phyloP scores from a whole-genome alignment of 2,113 vertebrate genomes.

The Ia io region DNA sequence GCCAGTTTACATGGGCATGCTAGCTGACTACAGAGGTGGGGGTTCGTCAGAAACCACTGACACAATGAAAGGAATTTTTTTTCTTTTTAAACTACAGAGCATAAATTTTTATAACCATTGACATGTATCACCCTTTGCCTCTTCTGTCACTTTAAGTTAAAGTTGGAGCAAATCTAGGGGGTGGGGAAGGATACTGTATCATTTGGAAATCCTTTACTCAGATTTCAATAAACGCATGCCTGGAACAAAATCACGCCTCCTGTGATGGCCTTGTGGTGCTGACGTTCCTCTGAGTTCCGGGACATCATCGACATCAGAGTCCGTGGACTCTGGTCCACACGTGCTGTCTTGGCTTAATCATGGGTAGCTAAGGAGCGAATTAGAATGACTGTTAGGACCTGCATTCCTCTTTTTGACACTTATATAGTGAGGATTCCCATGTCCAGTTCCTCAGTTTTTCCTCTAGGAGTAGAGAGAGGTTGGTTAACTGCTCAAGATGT shows the following conservation, averaged over 20 bases:
- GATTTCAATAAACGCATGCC: neutral
- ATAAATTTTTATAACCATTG: neutral
- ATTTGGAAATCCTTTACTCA: neutral
- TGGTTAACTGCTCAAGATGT: fast-evolving
- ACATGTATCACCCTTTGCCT: neutral
- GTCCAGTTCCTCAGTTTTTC: neutral
- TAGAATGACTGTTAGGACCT: neutral
- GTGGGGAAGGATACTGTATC: neutral
- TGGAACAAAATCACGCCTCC: neutral
- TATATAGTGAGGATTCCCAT: fast-evolving
- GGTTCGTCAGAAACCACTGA: neutral
- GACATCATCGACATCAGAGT: too few species aligned
- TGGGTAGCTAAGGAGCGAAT: neutral
- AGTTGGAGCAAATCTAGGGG: neutral
- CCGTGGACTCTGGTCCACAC: neutral
- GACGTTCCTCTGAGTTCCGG: neutral
- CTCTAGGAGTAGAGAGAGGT: neutral
- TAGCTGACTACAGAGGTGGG: fast-evolving
- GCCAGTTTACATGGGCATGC: neutral
- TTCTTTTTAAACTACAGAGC: neutral
- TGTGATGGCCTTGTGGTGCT: neutral
- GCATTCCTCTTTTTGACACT: neutral
- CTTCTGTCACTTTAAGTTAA: neutral
- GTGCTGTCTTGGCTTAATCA: fast-evolving
- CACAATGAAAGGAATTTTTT: neutral